Conservation (phyloP, 2,888 invertebrate species). For the Drosophila fungiperda region DNA sequence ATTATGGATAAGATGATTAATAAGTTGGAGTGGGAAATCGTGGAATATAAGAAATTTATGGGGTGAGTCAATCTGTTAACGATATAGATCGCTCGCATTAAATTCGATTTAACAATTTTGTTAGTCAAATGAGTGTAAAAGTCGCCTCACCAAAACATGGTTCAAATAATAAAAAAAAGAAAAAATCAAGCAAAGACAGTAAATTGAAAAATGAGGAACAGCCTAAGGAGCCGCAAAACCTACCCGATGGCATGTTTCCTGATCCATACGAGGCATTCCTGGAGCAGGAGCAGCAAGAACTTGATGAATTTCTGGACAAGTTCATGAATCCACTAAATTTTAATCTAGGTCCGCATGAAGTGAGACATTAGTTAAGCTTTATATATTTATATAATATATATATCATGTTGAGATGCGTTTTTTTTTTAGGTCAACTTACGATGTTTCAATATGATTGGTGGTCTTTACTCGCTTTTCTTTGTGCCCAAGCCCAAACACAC, state of each 20-base stretch:
- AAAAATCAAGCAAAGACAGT: neutral
- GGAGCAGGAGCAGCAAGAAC: constrained; percentile 54
- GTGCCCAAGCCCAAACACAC: constrained; percentile 71
- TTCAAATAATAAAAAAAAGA: neutral
- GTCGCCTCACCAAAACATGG: neutral
- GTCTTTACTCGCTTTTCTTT: constrained; percentile 75
- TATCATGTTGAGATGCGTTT: no score
- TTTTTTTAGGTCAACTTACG: constrained; percentile 76
- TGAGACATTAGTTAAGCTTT: constrained; percentile 12
- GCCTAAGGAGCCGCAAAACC: constrained; percentile 53
- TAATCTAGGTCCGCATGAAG: constrained; percentile 68
- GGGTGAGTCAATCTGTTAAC: constrained; percentile 15
- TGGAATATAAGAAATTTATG: constrained; percentile 55
- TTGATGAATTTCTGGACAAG: constrained; percentile 44
- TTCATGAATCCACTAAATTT: constrained; percentile 61
- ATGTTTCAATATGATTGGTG: constrained; percentile 77
- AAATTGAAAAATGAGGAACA: neutral
- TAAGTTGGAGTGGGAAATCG: constrained; percentile 51
- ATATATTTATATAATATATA: neutral
- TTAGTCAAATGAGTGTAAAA: neutral
- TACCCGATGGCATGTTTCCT: constrained; percentile 63
- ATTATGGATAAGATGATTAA: constrained; percentile 61
- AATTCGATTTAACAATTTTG: neutral
- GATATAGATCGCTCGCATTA: neutral
- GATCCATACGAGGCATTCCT: constrained; percentile 69